phyloP scores from a whole-genome alignment of 2,888 invertebrate species.

The Lasioglossum leucozonium region DNA sequence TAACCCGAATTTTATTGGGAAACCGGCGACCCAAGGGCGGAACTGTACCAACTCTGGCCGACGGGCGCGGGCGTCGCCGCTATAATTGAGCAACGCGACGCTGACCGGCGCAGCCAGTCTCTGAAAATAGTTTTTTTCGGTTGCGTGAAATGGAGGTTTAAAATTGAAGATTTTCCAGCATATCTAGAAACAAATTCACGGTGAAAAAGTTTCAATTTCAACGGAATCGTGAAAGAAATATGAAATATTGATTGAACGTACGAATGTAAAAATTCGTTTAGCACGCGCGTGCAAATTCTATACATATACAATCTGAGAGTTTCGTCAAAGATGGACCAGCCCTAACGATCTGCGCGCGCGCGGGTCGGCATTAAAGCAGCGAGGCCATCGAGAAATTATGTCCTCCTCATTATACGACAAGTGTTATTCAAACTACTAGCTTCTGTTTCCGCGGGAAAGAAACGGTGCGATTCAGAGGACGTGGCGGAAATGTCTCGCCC shows the following conservation, averaged over 20 bases:
- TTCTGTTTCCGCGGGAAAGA: not conserved
- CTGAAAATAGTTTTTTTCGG: not conserved
- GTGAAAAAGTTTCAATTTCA: no score
- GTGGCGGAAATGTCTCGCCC: constrained; percentile 7
- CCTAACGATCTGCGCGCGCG: not conserved
- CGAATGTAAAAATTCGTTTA: no score
- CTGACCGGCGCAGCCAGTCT: no score
- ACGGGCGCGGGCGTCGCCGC: not conserved
- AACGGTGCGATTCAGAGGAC: not conserved
- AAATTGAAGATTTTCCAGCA: no score
- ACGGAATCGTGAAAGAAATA: no score
- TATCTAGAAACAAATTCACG: no score
- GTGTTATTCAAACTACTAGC: not conserved
- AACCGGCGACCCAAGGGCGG: not conserved
- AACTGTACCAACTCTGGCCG: not conserved
- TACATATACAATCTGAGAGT: no score
- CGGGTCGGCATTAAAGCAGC: not conserved
- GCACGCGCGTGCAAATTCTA: no score
- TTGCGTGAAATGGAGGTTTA: not conserved
- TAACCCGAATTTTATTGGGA: constrained; percentile 31
- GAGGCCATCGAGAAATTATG: not conserved
- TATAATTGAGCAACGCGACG: constrained; percentile 9
- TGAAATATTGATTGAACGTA: no score
- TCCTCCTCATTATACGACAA: not conserved
- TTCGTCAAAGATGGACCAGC: not conserved